phyloP scores from a whole-genome alignment of 1,140 invertebrate species.

The Batillaria attramentaria region DNA sequence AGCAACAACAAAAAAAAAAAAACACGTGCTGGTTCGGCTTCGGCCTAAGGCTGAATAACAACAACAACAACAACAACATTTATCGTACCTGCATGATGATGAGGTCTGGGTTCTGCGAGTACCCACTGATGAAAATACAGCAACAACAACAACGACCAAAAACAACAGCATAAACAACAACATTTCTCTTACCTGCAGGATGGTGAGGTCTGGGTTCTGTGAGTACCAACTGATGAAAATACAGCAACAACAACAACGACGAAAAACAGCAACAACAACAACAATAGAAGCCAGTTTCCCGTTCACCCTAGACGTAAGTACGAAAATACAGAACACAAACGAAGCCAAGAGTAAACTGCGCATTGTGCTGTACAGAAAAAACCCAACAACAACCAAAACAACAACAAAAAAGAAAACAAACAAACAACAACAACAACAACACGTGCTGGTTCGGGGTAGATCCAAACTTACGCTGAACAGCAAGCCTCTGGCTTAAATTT shows the following conservation, averaged over 20 bases:
- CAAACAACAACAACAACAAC: too few species aligned
- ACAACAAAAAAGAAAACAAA: too few species aligned
- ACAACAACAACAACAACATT: not conserved
- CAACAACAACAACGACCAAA: too few species aligned
- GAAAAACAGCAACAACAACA: not conserved
- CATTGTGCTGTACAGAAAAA: too few species aligned
- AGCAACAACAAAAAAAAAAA: too few species aligned
- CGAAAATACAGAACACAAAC: too few species aligned
- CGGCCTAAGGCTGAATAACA: not conserved
- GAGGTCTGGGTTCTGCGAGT: slow-evolving; percentile 48
- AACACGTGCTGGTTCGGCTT: not conserved
- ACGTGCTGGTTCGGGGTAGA: not conserved
- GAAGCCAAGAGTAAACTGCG: too few species aligned
- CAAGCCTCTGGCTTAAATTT: not conserved
- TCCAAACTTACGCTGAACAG: not conserved
- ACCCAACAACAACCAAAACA: too few species aligned
- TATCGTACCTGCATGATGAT: slow-evolving; percentile 47
- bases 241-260: too few species aligned
- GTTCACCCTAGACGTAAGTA: too few species aligned
- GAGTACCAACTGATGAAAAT: slow-evolving; percentile 57
- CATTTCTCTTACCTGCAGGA: slow-evolving; percentile 39
- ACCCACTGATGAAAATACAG: slow-evolving; percentile 55
- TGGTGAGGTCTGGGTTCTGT: slow-evolving; percentile 47
- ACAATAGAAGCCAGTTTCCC: too few species aligned
- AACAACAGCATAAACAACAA: not conserved